phyloP scores from a whole-genome alignment of 2,113 vertebrate genomes.

The Oplegnathus fasciatus region DNA sequence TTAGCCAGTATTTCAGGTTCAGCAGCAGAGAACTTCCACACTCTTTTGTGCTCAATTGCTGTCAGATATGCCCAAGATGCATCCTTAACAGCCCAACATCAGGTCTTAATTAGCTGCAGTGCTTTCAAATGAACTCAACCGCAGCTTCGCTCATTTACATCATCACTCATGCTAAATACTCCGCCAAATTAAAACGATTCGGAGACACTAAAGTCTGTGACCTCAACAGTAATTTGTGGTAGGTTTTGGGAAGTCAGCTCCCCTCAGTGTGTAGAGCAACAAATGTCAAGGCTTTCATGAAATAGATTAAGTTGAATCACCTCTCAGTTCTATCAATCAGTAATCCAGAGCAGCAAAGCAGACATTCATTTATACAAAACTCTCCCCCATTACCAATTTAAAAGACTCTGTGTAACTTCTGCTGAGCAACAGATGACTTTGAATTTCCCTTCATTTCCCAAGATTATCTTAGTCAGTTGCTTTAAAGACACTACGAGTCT shows the following conservation, averaged over 20 bases:
- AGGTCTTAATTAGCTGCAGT: slow-evolving; percentile 6
- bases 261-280: neutral
- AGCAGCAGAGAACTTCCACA: neutral
- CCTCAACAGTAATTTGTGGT: neutral
- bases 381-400: neutral
- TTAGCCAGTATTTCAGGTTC: neutral
- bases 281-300: neutral
- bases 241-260: neutral
- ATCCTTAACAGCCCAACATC: slow-evolving; percentile 14
- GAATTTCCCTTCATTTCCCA: too few species aligned
- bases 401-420: neutral
- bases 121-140: slow-evolving; percentile 16
- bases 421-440: neutral
- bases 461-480: too few species aligned
- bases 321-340: neutral
- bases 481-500: too few species aligned
- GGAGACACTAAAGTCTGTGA: neutral
- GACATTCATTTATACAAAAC: neutral
- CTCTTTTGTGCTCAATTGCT: neutral
- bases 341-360: neutral
- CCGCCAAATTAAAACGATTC: neutral
- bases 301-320: neutral
- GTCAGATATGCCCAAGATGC: slow-evolving; percentile 6
- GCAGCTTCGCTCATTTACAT: slow-evolving; percentile 14
- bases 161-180: slow-evolving; percentile 25